Evolutionary conservation across 1,140 invertebrate species (phyloP), one percentile per base, ranked within the genome.

Genomic region (Drosophila ananassae): DNA sequence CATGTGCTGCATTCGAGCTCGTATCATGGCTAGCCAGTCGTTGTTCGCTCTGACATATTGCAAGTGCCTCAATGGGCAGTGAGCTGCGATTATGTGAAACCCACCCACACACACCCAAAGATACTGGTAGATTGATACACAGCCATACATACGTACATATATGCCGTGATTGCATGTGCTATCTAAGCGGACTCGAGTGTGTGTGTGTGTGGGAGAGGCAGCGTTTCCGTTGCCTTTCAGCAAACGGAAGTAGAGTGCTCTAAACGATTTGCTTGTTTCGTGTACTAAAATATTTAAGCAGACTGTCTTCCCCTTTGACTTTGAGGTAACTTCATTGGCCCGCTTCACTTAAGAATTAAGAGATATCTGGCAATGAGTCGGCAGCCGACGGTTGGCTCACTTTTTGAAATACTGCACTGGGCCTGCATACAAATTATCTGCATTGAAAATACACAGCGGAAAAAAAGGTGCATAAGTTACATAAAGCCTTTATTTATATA

Each of bases 261-360:
- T 87, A 87, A 87, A 89, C 84, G 83, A 87, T 87, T 87, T 79
- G 84, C 83, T 87, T 87, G 83, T 87, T 89, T 87, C 84, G 72
- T 66, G 44, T 73, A 67, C 72, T 77, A 39, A 83, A 83, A 79
- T 83, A 89, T 87, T 79, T 69, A 78, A 73, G 39, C 63, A 57
- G 61, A 62, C 68, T 63, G 69, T 58, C 60, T 46, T 30, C 21
- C 28, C 51, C 32, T 24, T 44, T 17, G 50, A 30, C 28, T 30
- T 37, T 53, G 39, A 41, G 52, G 32, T 24, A 57, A 60, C 57
- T 69, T 30, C 53, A 50, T 59, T n/a, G 56, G 46, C 53, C 63
- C 34, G 63, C 62, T 75, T 76, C 54, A 74, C 71, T 89, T 82
- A 78, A 73, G 85, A 89, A 87, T 87, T 68, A 83, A 89, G 83